Evolutionary conservation across 2,888 invertebrate species (phyloP), one percentile per base, ranked within the genome.

Genomic region (Amorpha juglandis): DNA sequence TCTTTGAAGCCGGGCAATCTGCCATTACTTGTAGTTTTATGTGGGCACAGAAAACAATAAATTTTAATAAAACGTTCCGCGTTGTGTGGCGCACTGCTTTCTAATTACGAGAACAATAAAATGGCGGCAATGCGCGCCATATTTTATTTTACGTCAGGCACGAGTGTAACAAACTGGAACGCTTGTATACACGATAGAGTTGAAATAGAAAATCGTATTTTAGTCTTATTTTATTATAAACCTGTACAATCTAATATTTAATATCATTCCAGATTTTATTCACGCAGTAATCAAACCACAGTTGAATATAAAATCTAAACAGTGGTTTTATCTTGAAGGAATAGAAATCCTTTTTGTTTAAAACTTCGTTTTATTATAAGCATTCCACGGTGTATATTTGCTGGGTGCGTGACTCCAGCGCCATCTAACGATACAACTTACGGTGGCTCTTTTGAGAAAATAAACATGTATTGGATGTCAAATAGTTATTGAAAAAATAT

Each of bases 101-200:
- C 78, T 80, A 80, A 81, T 82, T 76, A 76, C 74, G 74, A 69
- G 67, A 79, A 80, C 79, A 80, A 80, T 81, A 77, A 79, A 58
- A 58, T 58, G 58, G 70, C 71, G 66, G 73, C 63, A 67, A 62
- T 63, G 65, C 66, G 53, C 33, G 70, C 70, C 52, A 70, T 73
- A 73, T 71, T 72, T 73, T 74, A 72, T 73, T 70, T 69, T 67
- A 69, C 67, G 66, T 27, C 58, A 55, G 38, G 53, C 58, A 74
- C 68, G 66, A 70, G 69, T 64, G 65, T 67, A 71, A 68, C 71
- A 68, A 77, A 72, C 69, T 71, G 71, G 66, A 75, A 74, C 72
- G 70, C 52, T 52, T 68, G 64, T 63, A 66, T 63, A 70, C 71
- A 70, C 72, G 71, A 77, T 71, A 68, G 69, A 71, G 72, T 71